phyloP scores from a whole-genome alignment of 2,888 invertebrate genomes.

The Seira sanloemensis region DNA sequence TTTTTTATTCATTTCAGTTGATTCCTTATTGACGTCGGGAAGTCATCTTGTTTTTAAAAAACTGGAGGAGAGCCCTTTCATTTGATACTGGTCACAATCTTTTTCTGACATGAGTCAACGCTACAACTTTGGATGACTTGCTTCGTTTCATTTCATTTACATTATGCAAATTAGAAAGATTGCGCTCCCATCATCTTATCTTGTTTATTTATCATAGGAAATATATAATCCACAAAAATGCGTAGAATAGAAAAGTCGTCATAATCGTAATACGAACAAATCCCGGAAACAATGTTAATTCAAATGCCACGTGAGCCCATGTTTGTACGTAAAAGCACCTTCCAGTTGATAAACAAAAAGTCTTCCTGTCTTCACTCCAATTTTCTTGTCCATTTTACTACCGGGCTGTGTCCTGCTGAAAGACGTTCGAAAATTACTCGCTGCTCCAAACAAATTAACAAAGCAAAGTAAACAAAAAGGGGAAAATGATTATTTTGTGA shows the following conservation, averaged over 20 bases:
- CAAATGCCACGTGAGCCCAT: slow-evolving; percentile 23
- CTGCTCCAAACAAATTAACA: slow-evolving; percentile 24
- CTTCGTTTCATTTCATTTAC: slow-evolving; percentile 7
- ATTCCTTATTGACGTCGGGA: background rate
- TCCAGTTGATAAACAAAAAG: too few relatives aligned
- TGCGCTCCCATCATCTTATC: slow-evolving; percentile 47
- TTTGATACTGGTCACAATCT: background rate
- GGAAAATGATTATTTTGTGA: slow-evolving; percentile 46
- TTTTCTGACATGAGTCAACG: background rate
- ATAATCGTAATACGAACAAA: background rate
- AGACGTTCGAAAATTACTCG: background rate
- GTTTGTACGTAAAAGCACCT: background rate
- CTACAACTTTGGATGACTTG: background rate
- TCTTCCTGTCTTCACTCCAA: background rate
- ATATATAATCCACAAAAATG: slow-evolving; percentile 50
- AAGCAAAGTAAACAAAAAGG: slow-evolving; percentile 20
- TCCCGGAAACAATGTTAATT: background rate
- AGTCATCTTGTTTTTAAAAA: background rate
- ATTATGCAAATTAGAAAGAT: slow-evolving; percentile 61
- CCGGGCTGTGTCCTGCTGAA: background rate
- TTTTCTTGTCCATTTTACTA: background rate
- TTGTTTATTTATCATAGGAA: slow-evolving; percentile 57
- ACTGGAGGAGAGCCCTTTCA: background rate
- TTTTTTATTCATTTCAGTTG: slow-evolving; percentile 18
- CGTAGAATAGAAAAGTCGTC: slow-evolving; percentile 29